phyloP scores from a whole-genome alignment of 2,113 vertebrate species.

The Trichomycterus rosablanca region DNA sequence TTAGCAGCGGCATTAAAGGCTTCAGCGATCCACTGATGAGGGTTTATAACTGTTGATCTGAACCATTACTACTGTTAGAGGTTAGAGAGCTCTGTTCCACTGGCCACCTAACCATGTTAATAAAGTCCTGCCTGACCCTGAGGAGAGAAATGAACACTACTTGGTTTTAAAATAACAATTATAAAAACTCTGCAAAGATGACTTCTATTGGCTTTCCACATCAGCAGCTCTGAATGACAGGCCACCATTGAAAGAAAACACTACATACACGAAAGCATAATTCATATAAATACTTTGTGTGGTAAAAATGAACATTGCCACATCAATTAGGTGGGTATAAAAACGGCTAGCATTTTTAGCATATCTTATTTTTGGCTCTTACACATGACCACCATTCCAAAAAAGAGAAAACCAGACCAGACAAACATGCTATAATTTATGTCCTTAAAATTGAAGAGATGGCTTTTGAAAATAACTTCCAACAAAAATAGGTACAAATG shows the following conservation, averaged over 20 bases:
- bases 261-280: conserved; percentile 36
- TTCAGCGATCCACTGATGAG: conserved; percentile 16
- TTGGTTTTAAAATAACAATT: too few relatives aligned
- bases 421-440: conserved; percentile 60
- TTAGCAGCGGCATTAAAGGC: conserved; percentile 33
- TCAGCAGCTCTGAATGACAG: conserved; percentile 37
- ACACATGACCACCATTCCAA: conserved; percentile 48
- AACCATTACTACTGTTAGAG: conserved; percentile 20
- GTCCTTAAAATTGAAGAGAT: conserved; percentile 60
- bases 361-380: conserved; percentile 65
- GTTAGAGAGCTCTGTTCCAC: neutral
- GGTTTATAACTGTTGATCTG: neutral
- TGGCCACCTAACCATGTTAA: neutral
- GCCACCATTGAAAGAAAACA: conserved; percentile 44
- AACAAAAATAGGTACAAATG: conserved; percentile 46
- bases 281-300: conserved; percentile 52
- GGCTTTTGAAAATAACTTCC: conserved; percentile 51
- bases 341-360: conserved; percentile 59
- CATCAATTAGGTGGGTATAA: conserved; percentile 58
- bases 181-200: conserved; percentile 36
- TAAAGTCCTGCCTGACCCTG: neutral
- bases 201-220: conserved; percentile 37
- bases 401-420: conserved; percentile 60
- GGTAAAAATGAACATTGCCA: conserved; percentile 56
- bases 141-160: neutral